Percentiles rank a stretch among this genome's conserved stretches.
Evolutionary conservation across 2,113 vertebrate species (phyloP).

Genomic region (Ginglymostoma cirratum): DNA sequence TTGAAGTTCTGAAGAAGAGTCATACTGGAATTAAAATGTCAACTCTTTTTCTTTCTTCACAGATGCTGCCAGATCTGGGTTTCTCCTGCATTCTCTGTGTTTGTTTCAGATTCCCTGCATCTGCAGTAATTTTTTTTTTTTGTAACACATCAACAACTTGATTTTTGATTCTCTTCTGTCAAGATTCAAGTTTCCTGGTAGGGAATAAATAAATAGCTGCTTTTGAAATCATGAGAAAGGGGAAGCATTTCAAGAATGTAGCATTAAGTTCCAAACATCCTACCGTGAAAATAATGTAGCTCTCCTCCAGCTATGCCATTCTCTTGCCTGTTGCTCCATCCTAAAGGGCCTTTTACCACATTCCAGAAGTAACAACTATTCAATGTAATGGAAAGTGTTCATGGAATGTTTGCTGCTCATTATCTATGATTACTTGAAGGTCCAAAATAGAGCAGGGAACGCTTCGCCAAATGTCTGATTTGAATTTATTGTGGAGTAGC

Average conservation of each 20-base stretch:
- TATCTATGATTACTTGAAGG: constrained; percentile 23
- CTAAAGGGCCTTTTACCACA: neutral
- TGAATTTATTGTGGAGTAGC: neutral
- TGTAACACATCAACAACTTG: neutral
- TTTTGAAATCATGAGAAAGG: neutral
- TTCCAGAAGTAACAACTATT: constrained; percentile 16
- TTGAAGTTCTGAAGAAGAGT: no score
- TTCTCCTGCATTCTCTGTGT: no score
- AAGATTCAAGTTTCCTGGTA: neutral
- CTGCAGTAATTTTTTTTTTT: no score
- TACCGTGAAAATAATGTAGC: neutral
- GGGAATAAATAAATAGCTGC: neutral
- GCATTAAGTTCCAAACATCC: neutral
- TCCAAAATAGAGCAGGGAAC: constrained; percentile 23
- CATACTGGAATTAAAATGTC: no score
- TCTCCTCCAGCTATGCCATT: neutral
- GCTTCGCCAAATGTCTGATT: neutral
- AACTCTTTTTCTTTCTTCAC: no score
- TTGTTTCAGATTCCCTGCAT: no score
- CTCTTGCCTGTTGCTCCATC: neutral
- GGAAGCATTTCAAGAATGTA: neutral
- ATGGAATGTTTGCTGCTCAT: constrained; percentile 16
- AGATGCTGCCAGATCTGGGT: no score
- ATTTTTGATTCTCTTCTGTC: neutral
- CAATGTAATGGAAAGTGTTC: constrained; percentile 27